These are phyloP conservation scores for Solen grandis DNA, from an alignment of 1,140 invertebrate species.

Conservation along the genomic window DNA sequence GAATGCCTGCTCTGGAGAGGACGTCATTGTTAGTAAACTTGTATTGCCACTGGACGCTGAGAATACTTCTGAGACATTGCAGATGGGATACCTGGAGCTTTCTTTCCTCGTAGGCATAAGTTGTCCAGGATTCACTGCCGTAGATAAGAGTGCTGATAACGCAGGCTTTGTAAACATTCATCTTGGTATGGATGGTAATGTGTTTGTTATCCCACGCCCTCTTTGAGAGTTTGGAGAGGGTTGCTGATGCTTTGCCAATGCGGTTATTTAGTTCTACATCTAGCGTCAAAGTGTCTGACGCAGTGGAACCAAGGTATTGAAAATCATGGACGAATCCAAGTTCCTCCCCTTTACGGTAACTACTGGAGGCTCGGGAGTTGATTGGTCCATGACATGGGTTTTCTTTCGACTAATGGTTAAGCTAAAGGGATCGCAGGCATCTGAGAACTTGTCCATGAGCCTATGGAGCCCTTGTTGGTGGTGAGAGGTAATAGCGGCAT, in stretches of 20 bases:
- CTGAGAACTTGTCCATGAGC: slow-evolving; percentile 49
- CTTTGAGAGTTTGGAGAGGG: not conserved
- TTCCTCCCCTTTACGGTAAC: slow-evolving; percentile 49
- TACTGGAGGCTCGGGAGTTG: slow-evolving; percentile 22
- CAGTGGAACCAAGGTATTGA: slow-evolving; percentile 53
- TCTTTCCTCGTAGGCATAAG: slow-evolving; percentile 22
- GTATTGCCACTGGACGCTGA: slow-evolving; percentile 15
- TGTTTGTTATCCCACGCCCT: slow-evolving; percentile 13
- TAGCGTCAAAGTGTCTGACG: slow-evolving; percentile 42
- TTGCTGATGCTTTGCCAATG: not conserved
- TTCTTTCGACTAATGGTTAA: slow-evolving; percentile 62
- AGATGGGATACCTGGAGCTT: slow-evolving; percentile 42
- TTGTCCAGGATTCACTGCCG: slow-evolving; percentile 37
- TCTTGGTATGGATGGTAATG: slow-evolving; percentile 14
- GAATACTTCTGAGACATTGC: not conserved
- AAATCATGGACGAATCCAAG: slow-evolving; percentile 60
- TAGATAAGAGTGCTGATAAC: slow-evolving; percentile 46
- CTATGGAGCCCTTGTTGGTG: slow-evolving; percentile 47
- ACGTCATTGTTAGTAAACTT: slow-evolving; percentile 8
- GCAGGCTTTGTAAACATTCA: slow-evolving; percentile 45
- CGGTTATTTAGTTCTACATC: slow-evolving; percentile 48
- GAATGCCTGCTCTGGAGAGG: too few species aligned
- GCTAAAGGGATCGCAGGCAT: slow-evolving; percentile 53
- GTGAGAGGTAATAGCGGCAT: slow-evolving; percentile 42
- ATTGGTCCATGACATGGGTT: slow-evolving; percentile 53